These are phyloP conservation scores for Ephydatia muelleri DNA, from an alignment of 37 sponge, comb jelly and placozoan species.

Conservation along the genomic window DNA sequence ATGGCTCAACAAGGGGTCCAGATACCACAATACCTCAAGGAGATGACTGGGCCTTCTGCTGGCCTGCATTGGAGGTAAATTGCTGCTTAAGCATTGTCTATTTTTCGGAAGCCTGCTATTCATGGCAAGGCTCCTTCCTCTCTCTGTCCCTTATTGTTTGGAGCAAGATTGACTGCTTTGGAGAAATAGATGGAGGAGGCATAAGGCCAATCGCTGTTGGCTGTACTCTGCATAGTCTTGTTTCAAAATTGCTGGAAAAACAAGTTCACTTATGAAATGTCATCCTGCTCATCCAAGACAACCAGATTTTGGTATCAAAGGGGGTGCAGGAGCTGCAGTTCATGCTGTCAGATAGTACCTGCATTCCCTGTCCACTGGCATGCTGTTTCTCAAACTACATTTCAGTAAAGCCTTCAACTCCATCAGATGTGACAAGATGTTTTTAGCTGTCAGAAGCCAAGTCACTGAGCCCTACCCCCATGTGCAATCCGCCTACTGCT, in stretches of 20 bases:
- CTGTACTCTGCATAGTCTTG: slow-evolving; percentile 27
- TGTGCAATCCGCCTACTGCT: slow-evolving; percentile 29
- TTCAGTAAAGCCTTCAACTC: slow-evolving; percentile 30
- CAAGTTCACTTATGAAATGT: too few relatives aligned
- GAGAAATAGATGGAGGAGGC: slow-evolving; percentile 36
- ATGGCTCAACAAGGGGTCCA: slow-evolving; percentile 38
- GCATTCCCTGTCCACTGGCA: not conserved
- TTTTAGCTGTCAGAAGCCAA: not conserved
- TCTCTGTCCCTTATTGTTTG: slow-evolving; percentile 31
- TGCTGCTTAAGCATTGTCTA: slow-evolving; percentile 20
- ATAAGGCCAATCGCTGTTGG: slow-evolving; percentile 59
- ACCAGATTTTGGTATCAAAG: slow-evolving; percentile 12
- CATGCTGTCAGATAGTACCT: slow-evolving; percentile 29
- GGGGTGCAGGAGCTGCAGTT: slow-evolving; percentile 19
- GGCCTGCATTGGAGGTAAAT: slow-evolving; percentile 14
- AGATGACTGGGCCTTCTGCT: slow-evolving; percentile 9
- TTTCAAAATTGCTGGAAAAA: slow-evolving; percentile 17
- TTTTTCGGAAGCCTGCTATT: slow-evolving; percentile 15
- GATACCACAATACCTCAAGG: slow-evolving; percentile 53
- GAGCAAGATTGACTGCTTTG: slow-evolving; percentile 35
- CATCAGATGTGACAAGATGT: slow-evolving; percentile 11
- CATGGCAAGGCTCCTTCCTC: slow-evolving; percentile 15
- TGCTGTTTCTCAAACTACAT: not conserved
- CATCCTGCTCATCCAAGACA: not conserved
- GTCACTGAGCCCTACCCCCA: not conserved